These are phyloP conservation scores for Apeira syringaria DNA, from an alignment of 2,888 invertebrate species.

Conservation along the genomic window DNA sequence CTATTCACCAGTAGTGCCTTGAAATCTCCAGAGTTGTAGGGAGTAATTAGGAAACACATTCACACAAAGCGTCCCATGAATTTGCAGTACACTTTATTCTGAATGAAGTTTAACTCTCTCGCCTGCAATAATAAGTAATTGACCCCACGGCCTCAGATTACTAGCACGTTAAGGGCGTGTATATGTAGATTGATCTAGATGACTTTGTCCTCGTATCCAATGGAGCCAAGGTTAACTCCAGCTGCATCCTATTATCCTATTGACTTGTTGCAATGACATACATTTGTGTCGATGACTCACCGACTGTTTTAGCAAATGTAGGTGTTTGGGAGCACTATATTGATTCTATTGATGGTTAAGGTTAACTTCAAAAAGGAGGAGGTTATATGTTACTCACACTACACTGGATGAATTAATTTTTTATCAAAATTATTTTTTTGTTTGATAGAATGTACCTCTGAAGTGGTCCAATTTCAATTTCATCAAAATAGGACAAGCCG, in stretches of 20 bases:
- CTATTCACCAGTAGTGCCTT: too few species aligned
- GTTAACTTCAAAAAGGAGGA: too few species aligned
- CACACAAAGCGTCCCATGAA: too few species aligned
- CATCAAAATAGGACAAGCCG: too few species aligned
- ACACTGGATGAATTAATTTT: too few species aligned
- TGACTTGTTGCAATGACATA: constrained; percentile 25
- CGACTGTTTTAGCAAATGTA: constrained; percentile 3
- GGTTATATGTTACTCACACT: too few species aligned
- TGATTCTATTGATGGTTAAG: too few species aligned
- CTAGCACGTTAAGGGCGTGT: constrained; percentile 1
- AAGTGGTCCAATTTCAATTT: too few species aligned
- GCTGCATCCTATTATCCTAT: constrained; percentile 32
- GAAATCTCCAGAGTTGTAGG: too few species aligned
- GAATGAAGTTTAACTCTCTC: background rate
- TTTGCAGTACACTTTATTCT: background rate
- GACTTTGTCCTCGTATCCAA: constrained; percentile 24
- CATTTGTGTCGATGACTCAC: constrained; percentile 13
- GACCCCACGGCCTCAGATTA: constrained; percentile 1
- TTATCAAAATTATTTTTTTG: too few species aligned
- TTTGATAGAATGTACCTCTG: too few species aligned
- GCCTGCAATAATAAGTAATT: constrained; percentile 9
- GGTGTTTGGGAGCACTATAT: background rate
- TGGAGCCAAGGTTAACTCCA: constrained; percentile 26
- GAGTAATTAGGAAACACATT: too few species aligned
- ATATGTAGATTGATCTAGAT: constrained; percentile 21